Evolutionary conservation across 1,140 invertebrate genomes (phyloP).

Genomic region (Cydia splendana): DNA sequence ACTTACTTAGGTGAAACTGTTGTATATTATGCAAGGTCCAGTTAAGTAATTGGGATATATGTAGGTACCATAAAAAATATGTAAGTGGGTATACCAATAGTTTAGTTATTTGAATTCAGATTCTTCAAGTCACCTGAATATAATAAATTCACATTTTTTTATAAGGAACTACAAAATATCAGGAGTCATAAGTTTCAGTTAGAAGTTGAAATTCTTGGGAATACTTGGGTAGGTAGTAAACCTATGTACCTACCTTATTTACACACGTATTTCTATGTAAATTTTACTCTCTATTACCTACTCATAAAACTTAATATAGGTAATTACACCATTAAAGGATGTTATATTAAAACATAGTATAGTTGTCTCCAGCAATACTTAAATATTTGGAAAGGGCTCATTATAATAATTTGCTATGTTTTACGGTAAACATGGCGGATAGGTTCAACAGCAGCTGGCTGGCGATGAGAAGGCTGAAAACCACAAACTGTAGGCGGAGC

Average conservation of each 20-base stretch:
- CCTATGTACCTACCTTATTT: no score
- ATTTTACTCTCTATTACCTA: no score
- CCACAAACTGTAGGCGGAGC: conserved; percentile 49
- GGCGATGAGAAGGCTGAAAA: conserved; percentile 64
- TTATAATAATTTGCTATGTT: conserved; percentile 61
- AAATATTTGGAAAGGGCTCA: conserved; percentile 38
- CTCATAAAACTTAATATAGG: no score
- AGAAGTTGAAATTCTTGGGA: no score
- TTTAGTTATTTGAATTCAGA: conserved; percentile 24
- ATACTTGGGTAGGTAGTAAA: no score
- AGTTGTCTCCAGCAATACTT: background rate
- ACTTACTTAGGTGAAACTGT: conserved; percentile 12
- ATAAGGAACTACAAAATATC: no score
- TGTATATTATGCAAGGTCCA: background rate
- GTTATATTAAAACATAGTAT: conserved; percentile 6
- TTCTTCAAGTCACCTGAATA: background rate
- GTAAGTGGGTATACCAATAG: background rate
- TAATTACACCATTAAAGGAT: no score
- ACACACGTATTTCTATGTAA: no score
- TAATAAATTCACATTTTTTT: no score
- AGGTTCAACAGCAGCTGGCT: conserved; percentile 55
- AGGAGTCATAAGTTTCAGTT: no score
- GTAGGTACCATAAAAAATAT: background rate
- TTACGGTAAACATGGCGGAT: conserved; percentile 50
- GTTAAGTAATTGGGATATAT: background rate